phyloP scores from a whole-genome alignment of 2,888 invertebrate genomes.

The Chirona hameri region DNA sequence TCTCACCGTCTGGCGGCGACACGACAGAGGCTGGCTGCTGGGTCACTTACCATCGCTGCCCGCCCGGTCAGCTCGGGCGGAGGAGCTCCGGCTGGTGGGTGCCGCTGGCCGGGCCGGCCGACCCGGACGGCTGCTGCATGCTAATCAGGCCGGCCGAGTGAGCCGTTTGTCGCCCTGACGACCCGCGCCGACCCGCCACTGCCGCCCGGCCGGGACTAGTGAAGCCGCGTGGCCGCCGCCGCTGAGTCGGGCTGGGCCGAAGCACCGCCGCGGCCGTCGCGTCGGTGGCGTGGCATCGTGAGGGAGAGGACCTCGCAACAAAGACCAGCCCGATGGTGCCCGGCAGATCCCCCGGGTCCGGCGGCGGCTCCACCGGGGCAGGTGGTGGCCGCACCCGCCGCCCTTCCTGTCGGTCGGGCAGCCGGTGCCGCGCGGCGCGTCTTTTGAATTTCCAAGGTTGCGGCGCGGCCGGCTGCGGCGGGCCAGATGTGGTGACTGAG shows the following conservation, averaged over 20 bases:
- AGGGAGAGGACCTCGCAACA: too few relatives aligned
- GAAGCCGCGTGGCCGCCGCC: neutral
- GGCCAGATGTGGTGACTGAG: neutral
- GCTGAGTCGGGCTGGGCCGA: neutral
- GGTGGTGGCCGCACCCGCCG: neutral
- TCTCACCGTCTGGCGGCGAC: too few relatives aligned
- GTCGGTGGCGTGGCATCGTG: neutral
- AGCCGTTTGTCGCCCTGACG: neutral
- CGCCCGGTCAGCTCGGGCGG: too few relatives aligned
- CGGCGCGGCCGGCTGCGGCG: neutral
- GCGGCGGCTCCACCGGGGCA: neutral
- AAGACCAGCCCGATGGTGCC: too few relatives aligned
- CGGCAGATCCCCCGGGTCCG: too few relatives aligned
- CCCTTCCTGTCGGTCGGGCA: neutral
- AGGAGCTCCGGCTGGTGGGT: too few relatives aligned
- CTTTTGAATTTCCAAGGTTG: slow-evolving; percentile 24
- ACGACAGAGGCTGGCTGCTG: too few relatives aligned
- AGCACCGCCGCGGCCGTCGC: neutral
- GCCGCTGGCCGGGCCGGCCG: neutral
- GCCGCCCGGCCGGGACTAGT: neutral
- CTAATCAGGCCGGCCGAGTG: neutral
- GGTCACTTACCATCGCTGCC: too few relatives aligned
- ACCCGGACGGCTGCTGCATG: neutral
- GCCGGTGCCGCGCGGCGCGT: neutral
- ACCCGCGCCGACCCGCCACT: neutral